Conservation (phyloP, 2,797 vertebrate species). For the Lacerta viridis region DNA sequence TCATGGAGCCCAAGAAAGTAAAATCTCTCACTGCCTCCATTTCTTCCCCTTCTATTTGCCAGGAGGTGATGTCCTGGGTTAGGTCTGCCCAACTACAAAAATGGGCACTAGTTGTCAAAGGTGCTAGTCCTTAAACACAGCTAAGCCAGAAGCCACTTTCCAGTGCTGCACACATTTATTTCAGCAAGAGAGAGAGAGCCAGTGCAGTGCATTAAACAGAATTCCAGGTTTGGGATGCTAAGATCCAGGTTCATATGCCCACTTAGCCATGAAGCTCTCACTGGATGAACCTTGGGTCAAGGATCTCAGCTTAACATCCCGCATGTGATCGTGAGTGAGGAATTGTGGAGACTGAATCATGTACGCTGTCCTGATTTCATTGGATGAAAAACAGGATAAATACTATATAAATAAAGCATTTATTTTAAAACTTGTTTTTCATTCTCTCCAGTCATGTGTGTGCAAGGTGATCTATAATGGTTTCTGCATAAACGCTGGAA, state of each 20-base stretch:
- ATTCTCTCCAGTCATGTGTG: not conserved
- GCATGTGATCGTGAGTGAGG: not conserved
- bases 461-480: not conserved
- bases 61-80: not conserved
- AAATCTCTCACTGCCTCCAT: too few species aligned
- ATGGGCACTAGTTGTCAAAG: not conserved
- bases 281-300: too few species aligned
- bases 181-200: too few species aligned
- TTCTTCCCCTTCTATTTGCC: too few species aligned
- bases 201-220: not conserved
- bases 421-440: not conserved
- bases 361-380: not conserved
- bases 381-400: not conserved
- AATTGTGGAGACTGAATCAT: not conserved
- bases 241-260: not conserved
- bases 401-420: not conserved
- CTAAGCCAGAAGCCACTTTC: not conserved
- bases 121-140: not conserved
- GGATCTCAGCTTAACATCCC: not conserved
- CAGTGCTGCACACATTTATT: not conserved
- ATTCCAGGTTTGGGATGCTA: not conserved
- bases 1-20: too few species aligned
- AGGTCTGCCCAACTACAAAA: not conserved
- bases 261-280: not conserved
- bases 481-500: not conserved